Evolutionary conservation across 2,888 invertebrate genomes (phyloP), one percentile per base, ranked within the genome.

Genomic region (Holacanthella duospinosa): DNA sequence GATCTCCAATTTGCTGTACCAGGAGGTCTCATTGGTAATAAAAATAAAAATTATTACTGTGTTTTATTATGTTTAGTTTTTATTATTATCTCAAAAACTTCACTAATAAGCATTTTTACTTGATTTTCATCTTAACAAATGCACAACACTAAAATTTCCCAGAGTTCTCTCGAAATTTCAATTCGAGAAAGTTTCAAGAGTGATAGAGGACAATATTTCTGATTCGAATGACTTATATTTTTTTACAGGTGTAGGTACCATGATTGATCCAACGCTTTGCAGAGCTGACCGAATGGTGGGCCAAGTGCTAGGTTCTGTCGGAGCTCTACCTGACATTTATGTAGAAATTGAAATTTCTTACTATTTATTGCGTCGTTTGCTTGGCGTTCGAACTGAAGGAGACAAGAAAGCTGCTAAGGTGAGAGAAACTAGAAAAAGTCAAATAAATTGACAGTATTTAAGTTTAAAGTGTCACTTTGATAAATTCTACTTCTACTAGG

Each of bases 381-480:
- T 99, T 55, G 99, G 99, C 57, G 99, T 99, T 1, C 88, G 96
- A 76, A 97, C 93, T 0, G 99, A 99, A 78, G 99, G 96, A 1
- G 97, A 97, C 78, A 97, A 96, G 78, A 97, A 99, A 77, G 99
- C 91, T 21, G 97, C 97, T 12, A 96, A 93, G 81, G 97, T 84
- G 74, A 21, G 24, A 43, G n/a, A 48, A n/a, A n/a, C n/a, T n/a
- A n/a, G n/a, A n/a, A n/a, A n/a, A n/a, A n/a, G n/a, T n/a, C n/a
- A n/a, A n/a, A n/a, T n/a, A n/a, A n/a, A n/a, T n/a, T n/a, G n/a
- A n/a, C n/a, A n/a, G n/a, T n/a, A n/a, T n/a, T n/a, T n/a, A n/a
- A n/a, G n/a, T n/a, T n/a, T n/a, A n/a, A n/a, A n/a, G n/a, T n/a
- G n/a, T n/a, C n/a, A n/a, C n/a, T n/a, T n/a, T n/a, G n/a, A n/a